These are phyloP conservation scores for Lucinisca nassula DNA, from an alignment of 2,888 invertebrate genomes.

Conservation along the genomic window DNA sequence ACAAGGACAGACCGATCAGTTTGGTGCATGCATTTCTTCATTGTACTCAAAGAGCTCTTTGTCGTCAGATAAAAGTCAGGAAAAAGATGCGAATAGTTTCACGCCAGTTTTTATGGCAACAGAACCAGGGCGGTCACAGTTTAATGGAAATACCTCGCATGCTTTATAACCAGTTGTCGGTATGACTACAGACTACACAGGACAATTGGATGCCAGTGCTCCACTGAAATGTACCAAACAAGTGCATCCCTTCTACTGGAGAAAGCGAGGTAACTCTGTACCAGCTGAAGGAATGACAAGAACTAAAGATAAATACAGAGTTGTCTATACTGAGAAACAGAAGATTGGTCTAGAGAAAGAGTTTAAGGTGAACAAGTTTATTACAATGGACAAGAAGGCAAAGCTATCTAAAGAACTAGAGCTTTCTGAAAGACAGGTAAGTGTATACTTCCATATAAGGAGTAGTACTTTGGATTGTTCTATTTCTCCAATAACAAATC, in stretches of 20 bases:
- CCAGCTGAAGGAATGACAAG: slow-evolving; percentile 50
- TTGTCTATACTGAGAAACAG: slow-evolving; percentile 63
- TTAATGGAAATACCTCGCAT: no score
- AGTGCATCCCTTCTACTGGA: slow-evolving; percentile 50
- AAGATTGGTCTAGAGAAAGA: slow-evolving; percentile 30
- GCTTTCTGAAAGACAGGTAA: slow-evolving; percentile 58
- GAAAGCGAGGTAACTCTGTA: slow-evolving; percentile 26
- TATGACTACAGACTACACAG: background rate
- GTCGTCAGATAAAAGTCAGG: no score
- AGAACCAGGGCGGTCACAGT: background rate
- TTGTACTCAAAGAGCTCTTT: background rate
- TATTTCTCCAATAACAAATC: no score
- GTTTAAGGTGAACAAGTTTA: slow-evolving; percentile 47
- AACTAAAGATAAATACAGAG: slow-evolving; percentile 59
- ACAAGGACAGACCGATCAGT: no score
- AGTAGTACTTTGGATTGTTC: no score
- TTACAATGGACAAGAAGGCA: slow-evolving; percentile 21
- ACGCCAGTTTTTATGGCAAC: background rate
- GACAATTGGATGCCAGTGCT: background rate
- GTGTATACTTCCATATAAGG: no score
- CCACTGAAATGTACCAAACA: background rate
- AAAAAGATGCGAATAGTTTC: background rate
- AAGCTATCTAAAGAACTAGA: slow-evolving; percentile 43
- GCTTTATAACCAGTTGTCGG: no score
- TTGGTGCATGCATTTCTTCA: no score